Evolutionary conservation across 1,140 invertebrate species (phyloP), one percentile per base, ranked within the genome.

Genomic region (Pectinophora gossypiella): DNA sequence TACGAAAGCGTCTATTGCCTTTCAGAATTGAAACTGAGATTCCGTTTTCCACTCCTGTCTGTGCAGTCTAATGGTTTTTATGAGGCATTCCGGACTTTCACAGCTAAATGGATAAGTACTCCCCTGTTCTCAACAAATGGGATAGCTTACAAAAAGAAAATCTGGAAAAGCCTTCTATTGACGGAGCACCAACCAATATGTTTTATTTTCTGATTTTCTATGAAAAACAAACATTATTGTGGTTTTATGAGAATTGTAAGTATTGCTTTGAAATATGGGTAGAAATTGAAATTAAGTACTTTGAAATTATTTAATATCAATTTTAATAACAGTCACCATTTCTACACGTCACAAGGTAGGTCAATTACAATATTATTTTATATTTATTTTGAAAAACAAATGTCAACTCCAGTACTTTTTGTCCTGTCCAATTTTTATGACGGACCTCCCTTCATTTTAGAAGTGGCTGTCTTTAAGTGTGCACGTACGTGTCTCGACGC

Each of bases 351-450:
- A 2, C 27, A 12, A 32, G 9, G 27, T 7, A 32, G 9, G 9
- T 32, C 27, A 12, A n/a, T 9, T 32, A 12, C n/a, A n/a, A 12
- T 32, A n/a, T 12, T n/a, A 32, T 32, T 32, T 12, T 12, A 32
- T n/a, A 32, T 32, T 32, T 12, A 32, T 32, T 9, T 32, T 32
- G n/a, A 32, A 32, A n/a, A 32, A 2, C 27, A n/a, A n/a, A n/a
- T 56, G 52, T 46, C 61, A 27, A 59, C 64, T 70, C 62, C 59
- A 64, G 52, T 60, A 51, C 61, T 63, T 68, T 59, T 55, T 66
- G 62, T 75, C 59, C 61, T 64, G 70, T 80, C 79, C 76, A 74
- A 81, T 81, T 84, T 84, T 84, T 84, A 86, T 86, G 79, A 84
- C 83, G 69, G 56, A 80, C 69, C 72, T 79, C 80, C 83, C 83